Evolutionary conservation across 2,888 invertebrate species (phyloP).

Genomic region (Himalopsyche anomala): DNA sequence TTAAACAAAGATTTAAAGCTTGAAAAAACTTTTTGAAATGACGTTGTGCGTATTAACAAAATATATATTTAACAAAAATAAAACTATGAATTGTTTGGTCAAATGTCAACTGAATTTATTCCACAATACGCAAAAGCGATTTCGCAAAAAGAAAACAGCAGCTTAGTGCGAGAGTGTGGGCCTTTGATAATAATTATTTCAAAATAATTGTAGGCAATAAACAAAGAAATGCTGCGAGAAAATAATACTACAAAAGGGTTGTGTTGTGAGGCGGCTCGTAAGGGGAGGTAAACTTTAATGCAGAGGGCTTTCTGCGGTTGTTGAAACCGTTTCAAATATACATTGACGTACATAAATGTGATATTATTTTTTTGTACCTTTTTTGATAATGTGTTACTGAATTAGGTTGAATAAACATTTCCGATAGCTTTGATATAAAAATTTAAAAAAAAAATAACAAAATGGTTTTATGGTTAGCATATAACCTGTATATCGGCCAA

Average conservation of each 20-base stretch:
- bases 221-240: slow-evolving; percentile 41
- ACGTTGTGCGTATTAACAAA: too few relatives aligned
- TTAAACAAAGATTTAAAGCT: too few relatives aligned
- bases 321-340: slow-evolving; percentile 27
- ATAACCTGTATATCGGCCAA: too few relatives aligned
- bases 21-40: too few relatives aligned
- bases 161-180: slow-evolving; percentile 16
- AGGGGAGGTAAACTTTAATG: slow-evolving; percentile 42
- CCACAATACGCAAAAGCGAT: slow-evolving; percentile 14
- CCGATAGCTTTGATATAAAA: too few relatives aligned
- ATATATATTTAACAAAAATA: background rate
- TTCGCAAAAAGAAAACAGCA: slow-evolving; percentile 28
- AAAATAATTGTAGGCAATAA: slow-evolving; percentile 48
- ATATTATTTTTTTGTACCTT: background rate
- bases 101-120: slow-evolving; percentile 6
- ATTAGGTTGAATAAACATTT: too few relatives aligned
- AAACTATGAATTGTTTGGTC: slow-evolving; percentile 41
- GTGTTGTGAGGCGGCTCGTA: slow-evolving; percentile 36
- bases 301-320: slow-evolving; percentile 39
- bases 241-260: slow-evolving; percentile 35
- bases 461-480: too few relatives aligned
- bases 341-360: background rate
- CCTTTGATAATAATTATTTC: slow-evolving; percentile 41
- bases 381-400: too few relatives aligned
- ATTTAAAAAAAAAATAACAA: too few relatives aligned